phyloP scores from a whole-genome alignment of 2,888 invertebrate species.

The Holacanthella duospinosa region DNA sequence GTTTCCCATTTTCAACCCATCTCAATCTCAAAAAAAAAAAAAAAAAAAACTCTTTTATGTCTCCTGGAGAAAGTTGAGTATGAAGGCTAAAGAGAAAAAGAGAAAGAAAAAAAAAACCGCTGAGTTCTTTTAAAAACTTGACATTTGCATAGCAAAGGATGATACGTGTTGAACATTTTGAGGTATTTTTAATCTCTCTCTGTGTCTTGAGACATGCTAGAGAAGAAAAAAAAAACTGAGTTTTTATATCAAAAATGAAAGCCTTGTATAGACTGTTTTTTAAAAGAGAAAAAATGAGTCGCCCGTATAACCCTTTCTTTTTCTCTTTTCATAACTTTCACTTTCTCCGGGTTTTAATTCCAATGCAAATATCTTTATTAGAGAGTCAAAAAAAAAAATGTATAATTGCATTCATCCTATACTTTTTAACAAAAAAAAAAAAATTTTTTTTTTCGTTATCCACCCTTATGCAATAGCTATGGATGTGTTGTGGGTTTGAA shows the following conservation, averaged over 20 bases:
- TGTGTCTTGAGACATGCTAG: neutral
- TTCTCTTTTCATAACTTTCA: neutral
- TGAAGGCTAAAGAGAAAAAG: neutral
- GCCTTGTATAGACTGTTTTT: neutral
- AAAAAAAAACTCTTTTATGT: neutral
- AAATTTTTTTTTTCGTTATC: neutral
- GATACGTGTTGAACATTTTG: slow-evolving; percentile 9
- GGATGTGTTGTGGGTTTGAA: too few relatives aligned
- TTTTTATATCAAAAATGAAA: neutral
- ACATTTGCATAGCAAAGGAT: slow-evolving; percentile 9
- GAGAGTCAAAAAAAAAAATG: neutral
- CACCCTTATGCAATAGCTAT: neutral
- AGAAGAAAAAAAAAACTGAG: neutral
- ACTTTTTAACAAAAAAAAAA: neutral
- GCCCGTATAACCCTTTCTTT: neutral
- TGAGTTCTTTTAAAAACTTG: neutral
- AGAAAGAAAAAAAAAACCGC: neutral
- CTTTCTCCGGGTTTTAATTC: neutral
- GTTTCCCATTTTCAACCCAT: slow-evolving; percentile 14
- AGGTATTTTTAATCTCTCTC: neutral
- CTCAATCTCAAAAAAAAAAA: slow-evolving; percentile 3
- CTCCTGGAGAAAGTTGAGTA: too few relatives aligned
- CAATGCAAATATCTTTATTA: neutral
- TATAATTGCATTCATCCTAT: too few relatives aligned
- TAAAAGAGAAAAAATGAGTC: too few relatives aligned